These are phyloP conservation scores for Troides aeacus DNA, from an alignment of 2,888 invertebrate species.

Conservation along the genomic window DNA sequence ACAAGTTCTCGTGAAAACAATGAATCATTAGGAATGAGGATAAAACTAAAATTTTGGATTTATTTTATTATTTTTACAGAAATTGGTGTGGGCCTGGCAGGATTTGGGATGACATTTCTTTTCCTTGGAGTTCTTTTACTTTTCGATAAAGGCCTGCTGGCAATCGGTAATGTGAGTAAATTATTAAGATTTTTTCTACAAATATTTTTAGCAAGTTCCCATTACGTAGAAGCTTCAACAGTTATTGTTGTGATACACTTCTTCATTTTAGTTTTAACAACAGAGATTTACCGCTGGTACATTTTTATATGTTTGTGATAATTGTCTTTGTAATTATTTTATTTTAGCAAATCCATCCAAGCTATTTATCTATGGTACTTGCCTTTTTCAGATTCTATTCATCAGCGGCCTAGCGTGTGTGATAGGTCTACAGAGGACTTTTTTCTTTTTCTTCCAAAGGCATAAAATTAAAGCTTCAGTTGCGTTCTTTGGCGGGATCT, in stretches of 20 bases:
- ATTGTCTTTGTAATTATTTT: no score
- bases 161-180: conserved; percentile 98
- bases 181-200: not conserved
- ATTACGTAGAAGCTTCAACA: no score
- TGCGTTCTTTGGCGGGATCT: conserved; percentile 95
- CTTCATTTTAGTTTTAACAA: no score
- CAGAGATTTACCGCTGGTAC: no score
- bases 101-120: conserved; percentile 96
- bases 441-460: conserved; percentile 98
- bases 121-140: conserved; percentile 95
- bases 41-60: no score
- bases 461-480: conserved; percentile 95
- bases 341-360: no score
- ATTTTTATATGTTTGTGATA: no score
- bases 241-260: no score
- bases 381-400: conserved; percentile 92
- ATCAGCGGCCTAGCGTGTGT: conserved; percentile 96
- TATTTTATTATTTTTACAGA: conserved; percentile 81
- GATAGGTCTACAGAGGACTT: conserved; percentile 96
- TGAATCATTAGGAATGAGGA: no score
- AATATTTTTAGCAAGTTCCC: no score
- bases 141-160: conserved; percentile 97
- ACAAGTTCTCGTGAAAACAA: no score
- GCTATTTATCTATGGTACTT: not conserved
- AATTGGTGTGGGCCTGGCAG: conserved; percentile 98